Evolutionary conservation across 2,888 invertebrate genomes (phyloP).

Genomic region (Nomada ruficornis): DNA sequence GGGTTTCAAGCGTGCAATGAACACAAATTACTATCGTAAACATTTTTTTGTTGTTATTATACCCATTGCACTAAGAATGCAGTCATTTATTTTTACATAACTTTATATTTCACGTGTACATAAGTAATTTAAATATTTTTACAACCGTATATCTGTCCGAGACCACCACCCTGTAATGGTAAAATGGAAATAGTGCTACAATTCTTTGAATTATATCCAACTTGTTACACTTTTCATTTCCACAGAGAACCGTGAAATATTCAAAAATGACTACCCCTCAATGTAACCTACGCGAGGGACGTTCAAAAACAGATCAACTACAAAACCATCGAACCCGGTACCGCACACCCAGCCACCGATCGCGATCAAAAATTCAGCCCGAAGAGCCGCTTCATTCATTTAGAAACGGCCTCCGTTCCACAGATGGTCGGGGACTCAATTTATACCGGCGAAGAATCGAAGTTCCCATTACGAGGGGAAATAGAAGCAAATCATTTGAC

Average conservation of each 20-base stretch:
- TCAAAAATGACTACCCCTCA: too few species aligned
- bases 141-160: too few species aligned
- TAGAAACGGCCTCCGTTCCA: conserved; percentile 22
- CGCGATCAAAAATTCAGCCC: conserved; percentile 21
- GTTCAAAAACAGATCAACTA: neutral
- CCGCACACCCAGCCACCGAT: neutral
- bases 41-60: neutral
- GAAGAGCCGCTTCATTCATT: conserved; percentile 20
- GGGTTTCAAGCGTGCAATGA: neutral
- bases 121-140: too few species aligned
- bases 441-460: conserved; percentile 44
- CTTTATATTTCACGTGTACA: too few species aligned
- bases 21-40: neutral
- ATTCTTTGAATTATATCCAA: too few species aligned
- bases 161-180: too few species aligned
- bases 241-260: too few species aligned
- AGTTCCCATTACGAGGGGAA: conserved; percentile 47
- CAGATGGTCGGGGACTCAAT: conserved; percentile 31
- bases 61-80: neutral
- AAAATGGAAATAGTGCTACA: too few species aligned
- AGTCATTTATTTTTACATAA: too few species aligned
- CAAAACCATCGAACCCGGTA: neutral
- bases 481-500: conserved; percentile 54
- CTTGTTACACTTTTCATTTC: too few species aligned
- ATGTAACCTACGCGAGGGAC: neutral